Base-by-base conservation (phyloP, 2,113 vertebrate genomes). In the Calidris pygmaea region DNA sequence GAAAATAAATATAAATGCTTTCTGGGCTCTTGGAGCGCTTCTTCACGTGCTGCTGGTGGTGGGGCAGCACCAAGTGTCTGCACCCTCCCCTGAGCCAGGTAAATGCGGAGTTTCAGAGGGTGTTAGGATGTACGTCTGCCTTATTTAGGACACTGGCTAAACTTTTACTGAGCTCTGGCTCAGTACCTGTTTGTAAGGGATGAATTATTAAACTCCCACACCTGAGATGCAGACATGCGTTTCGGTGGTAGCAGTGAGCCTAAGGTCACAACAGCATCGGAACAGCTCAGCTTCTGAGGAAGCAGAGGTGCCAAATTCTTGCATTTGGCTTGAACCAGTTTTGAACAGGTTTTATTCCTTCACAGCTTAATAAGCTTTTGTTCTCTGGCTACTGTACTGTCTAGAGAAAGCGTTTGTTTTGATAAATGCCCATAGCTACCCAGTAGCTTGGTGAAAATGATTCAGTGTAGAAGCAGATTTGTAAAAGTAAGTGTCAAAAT, bases 11-110 rank as follows among this genome's bases (percentile, higher is more conserved):
- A 39, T 18, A 56, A 23, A 52, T 17, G 39, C n/a, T 45, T 59
- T 59, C 55, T 37, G 3, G 7, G 3, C 19, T 0, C 53, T 11
- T 0, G 5, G 39, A 21, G 8, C 5, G 14, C 14, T 60, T 15
- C 50, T 71, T 18, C 24, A 0, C 30, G 22, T 19, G 5, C 23
- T 14, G 43, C 71, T 65, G 55, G 8, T 24, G 32, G 0, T 27
- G 66, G 12, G 37, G 55, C 1, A 35, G 39, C 17, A 1, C 21
- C 1, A 1, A 27, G 4, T 12, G 7, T 10, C 27, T 35, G 50
- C 4, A 2, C 4, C 1, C 0, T 32, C 32, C 1, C 8, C 23
- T 41, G 6, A 8, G 12, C 24, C 20, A 10, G 43, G 47, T 5
- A 12, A 10, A 19, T 20, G 76, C 3, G 1, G 32, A 19, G 58